Percentiles rank a stretch among this genome's conserved stretches.
Evolutionary conservation across 1,140 invertebrate species (phyloP).

Genomic region (Eriocheir sinensis): DNA sequence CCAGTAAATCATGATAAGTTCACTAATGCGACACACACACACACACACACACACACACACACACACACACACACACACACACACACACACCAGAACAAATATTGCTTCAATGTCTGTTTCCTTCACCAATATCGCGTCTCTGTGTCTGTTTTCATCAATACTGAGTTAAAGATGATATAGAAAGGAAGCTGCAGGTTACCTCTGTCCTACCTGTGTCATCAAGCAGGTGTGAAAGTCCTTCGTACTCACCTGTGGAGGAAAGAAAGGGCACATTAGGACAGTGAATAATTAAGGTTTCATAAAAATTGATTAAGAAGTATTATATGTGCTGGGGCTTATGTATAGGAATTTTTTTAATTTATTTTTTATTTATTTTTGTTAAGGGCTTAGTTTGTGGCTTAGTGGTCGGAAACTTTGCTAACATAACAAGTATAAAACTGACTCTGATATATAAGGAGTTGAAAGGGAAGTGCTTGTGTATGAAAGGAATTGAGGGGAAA

Average conservation of each 20-base stretch:
- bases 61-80: slow-evolving; percentile 16
- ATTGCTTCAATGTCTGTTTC: too few species aligned
- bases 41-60: slow-evolving; percentile 14
- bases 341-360: too few species aligned
- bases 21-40: slow-evolving; percentile 9
- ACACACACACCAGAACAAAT: slow-evolving; percentile 6
- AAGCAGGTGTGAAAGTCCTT: neutral
- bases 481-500: too few species aligned
- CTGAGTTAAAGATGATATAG: neutral
- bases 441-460: too few species aligned
- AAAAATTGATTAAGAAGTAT: too few species aligned
- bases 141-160: neutral
- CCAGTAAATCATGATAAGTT: neutral
- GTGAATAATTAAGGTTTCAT: neutral
- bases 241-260: neutral
- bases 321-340: too few species aligned
- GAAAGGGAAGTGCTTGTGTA: too few species aligned
- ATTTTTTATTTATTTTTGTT: too few species aligned
- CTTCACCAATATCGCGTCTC: too few species aligned
- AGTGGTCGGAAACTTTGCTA: too few species aligned
- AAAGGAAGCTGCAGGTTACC: neutral
- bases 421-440: too few species aligned
- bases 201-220: neutral
- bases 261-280: neutral
- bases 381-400: too few species aligned